A percentile compares a stretch with the other conserved stretches of the same genome.
phyloP scores from a whole-genome alignment of 1,140 invertebrate genomes.

The Scaptomyza hsui region DNA sequence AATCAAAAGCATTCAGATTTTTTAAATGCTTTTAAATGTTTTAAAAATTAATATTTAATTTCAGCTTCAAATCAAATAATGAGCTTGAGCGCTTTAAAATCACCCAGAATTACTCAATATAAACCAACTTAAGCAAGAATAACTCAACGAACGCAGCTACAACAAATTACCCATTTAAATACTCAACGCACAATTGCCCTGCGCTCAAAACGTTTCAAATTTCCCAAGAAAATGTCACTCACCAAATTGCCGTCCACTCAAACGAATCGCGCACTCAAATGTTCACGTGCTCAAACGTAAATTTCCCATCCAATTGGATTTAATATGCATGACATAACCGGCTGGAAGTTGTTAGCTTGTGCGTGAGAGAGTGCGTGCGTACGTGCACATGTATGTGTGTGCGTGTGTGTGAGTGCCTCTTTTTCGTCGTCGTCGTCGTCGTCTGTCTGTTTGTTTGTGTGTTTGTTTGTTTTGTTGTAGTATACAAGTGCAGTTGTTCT shows the following conservation, averaged over 20 bases:
- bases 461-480: conserved; percentile 18
- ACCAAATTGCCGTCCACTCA: conserved; percentile 9
- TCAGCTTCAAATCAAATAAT: neutral
- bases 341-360: conserved; percentile 17
- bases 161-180: conserved; percentile 1
- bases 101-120: neutral
- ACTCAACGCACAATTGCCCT: neutral
- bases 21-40: no score
- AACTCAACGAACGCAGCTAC: neutral
- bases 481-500: conserved; percentile 57
- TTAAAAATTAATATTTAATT: no score
- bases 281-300: conserved; percentile 31
- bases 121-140: neutral
- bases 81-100: no score
- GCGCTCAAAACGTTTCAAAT: conserved; percentile 17
- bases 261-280: conserved; percentile 36
- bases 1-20: no score
- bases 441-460: conserved; percentile 29
- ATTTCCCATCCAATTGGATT: conserved; percentile 53
- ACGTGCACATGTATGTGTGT: neutral
- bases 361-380: conserved; percentile 5
- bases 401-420: conserved; percentile 6
- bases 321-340: conserved; percentile 67
- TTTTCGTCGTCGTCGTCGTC: conserved; percentile 9
- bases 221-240: conserved; percentile 18